Conservation (phyloP, 1,140 invertebrate genomes). For the Drosophila bocki region DNA sequence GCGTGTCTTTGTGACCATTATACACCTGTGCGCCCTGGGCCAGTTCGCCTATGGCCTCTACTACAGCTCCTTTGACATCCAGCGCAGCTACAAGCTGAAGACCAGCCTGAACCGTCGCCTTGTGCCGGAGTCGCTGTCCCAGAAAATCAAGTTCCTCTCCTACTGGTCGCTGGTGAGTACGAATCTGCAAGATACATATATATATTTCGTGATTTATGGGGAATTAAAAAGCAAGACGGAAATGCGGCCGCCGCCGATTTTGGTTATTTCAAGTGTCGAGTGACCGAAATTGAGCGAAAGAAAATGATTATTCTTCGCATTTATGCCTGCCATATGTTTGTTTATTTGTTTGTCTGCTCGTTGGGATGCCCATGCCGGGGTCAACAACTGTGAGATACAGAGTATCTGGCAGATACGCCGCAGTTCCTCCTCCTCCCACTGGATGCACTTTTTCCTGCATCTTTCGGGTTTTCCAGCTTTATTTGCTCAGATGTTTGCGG, state of each 20-base stretch:
- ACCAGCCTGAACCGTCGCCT: slow-evolving; percentile 62
- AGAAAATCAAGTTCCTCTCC: slow-evolving; percentile 86
- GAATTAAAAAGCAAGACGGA: slow-evolving; percentile 58
- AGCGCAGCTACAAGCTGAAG: slow-evolving; percentile 77
- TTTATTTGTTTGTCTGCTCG: slow-evolving; percentile 51
- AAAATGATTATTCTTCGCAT: slow-evolving; percentile 45
- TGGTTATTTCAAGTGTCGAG: slow-evolving; percentile 65
- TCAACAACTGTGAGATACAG: slow-evolving; percentile 56
- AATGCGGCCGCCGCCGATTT: slow-evolving; percentile 47
- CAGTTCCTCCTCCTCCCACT: background rate
- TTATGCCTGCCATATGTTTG: slow-evolving; percentile 75
- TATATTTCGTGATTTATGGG: slow-evolving; percentile 34
- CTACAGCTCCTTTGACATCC: slow-evolving; percentile 76
- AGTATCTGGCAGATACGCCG: slow-evolving; percentile 47
- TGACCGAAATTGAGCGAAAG: slow-evolving; percentile 21
- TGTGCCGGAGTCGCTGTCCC: slow-evolving; percentile 78
- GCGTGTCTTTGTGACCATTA: slow-evolving; percentile 82
- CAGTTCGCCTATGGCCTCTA: slow-evolving; percentile 82
- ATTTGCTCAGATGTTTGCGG: slow-evolving; percentile 48
- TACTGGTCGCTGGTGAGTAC: slow-evolving; percentile 87
- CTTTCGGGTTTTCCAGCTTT: slow-evolving; percentile 16
- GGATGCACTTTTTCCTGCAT: slow-evolving; percentile 55
- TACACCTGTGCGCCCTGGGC: slow-evolving; percentile 79
- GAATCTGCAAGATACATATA: slow-evolving; percentile 15
- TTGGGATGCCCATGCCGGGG: slow-evolving; percentile 48